These are phyloP conservation scores for Polydrusus pterygomalis DNA, from an alignment of 2,888 invertebrate species.

Conservation along the genomic window DNA sequence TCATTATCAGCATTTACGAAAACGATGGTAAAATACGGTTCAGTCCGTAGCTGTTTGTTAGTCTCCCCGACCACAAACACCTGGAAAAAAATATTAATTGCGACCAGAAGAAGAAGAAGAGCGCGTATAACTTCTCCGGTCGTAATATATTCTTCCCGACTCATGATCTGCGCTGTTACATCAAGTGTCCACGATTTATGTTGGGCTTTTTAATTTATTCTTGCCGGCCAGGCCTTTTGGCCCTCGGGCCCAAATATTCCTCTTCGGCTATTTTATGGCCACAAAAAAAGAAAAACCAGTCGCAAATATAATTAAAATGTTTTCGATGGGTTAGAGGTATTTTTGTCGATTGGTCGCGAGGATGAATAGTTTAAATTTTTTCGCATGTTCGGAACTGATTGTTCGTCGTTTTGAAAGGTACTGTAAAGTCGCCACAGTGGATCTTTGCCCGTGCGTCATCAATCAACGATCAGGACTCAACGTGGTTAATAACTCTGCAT, in stretches of 20 bases:
- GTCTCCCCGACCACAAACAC: constrained; percentile 33
- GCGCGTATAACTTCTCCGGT: constrained; percentile 63
- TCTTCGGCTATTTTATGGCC: constrained; percentile 53
- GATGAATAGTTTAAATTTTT: too few relatives aligned
- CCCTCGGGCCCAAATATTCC: constrained; percentile 53
- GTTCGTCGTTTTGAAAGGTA: too few relatives aligned
- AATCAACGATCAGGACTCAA: too few relatives aligned
- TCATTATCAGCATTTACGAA: too few relatives aligned
- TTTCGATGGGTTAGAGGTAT: constrained; percentile 29
- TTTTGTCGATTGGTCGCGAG: too few relatives aligned
- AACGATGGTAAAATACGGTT: neutral
- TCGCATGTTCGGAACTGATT: too few relatives aligned
- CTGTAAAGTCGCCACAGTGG: too few relatives aligned
- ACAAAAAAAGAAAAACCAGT: constrained; percentile 47
- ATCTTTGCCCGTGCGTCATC: too few relatives aligned
- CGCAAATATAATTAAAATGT: constrained; percentile 54
- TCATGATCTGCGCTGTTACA: constrained; percentile 64
- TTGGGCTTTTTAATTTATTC: constrained; percentile 71
- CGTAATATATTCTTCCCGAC: constrained; percentile 67
- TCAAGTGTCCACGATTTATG: constrained; percentile 71
- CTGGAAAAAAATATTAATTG: constrained; percentile 56
- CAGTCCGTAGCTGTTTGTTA: constrained; percentile 3
- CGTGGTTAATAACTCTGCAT: too few relatives aligned
- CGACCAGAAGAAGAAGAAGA: constrained; percentile 52
- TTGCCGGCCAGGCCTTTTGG: constrained; percentile 47